Base-by-base conservation (phyloP, 1,140 invertebrate species). In the Pseudoatta argentina region DNA sequence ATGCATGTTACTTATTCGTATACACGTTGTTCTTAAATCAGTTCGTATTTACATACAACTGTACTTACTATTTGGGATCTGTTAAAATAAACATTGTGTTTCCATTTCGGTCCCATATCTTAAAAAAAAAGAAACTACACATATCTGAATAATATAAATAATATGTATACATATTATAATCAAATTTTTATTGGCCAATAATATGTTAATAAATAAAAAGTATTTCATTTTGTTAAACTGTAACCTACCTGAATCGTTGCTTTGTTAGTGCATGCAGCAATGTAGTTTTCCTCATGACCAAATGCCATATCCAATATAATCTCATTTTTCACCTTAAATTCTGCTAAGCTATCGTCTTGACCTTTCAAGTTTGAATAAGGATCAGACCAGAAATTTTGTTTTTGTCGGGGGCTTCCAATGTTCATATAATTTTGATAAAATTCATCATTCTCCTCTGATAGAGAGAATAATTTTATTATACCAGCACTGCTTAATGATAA, bases 241-340 rank as follows among this genome's bases (percentile, higher is more conserved):
- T 76, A 30, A 88, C 88, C 48, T 88, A 95, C 93, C 76, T 82
- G 79, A 77, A 95, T 87, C 8, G 85, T 89, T 48, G 94, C 93
- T 69, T 89, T 87, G 3, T 78, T 64, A 10, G 93, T 94, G 85
- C 94, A 95, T 27, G 92, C 94, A 51, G 92, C 94, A 44, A 95
- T 90, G 64, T 72, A 91, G 48, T 89, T 77, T 63, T 93, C 91
- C 4, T 91, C 73, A 8, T 85, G 75, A 7, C 91, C 90, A 73
- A 95, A 93, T 71, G 90, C 88, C 67, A 95, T 90, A 71, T 95
- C 94, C 0, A 91, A 87, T 75, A 95, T 94, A 5, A 69, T 81
- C 69, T 94, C 91, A 27, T 88, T 63, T 21, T 91, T 44, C 2
- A 93, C 69, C 18, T 6, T 75, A 76, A 94, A 94, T n/a, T 83